Percentiles rank a stretch among this genome's conserved stretches.
Conservation (phyloP, 1,140 invertebrate species). For the Rhopalosiphum maidis region DNA sequence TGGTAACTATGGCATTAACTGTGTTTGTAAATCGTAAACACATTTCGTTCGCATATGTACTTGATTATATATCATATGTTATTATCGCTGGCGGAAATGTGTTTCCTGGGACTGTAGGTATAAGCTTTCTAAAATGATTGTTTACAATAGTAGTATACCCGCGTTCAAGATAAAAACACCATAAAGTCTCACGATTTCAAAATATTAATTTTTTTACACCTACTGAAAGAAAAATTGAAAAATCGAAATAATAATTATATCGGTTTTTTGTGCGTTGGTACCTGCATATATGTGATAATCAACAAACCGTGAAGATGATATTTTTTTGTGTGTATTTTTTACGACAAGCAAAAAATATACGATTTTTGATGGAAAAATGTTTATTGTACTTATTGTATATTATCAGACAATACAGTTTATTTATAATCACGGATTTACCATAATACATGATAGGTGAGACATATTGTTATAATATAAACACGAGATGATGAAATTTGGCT, state of each 20-base stretch:
- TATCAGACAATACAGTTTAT: not conserved
- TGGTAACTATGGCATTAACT: not conserved
- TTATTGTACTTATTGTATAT: not conserved
- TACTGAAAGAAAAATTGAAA: not conserved
- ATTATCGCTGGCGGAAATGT: constrained; percentile 9
- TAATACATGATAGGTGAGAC: not conserved
- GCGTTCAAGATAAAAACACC: not conserved
- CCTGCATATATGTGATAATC: not conserved
- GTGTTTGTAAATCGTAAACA: not conserved
- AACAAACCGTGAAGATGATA: too few relatives aligned
- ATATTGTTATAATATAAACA: not conserved
- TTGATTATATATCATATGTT: not conserved
- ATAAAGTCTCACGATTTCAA: constrained; percentile 14
- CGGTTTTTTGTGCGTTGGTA: not conserved
- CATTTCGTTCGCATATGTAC: not conserved
- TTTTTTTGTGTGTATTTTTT: not conserved
- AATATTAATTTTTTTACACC: not conserved
- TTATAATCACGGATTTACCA: not conserved
- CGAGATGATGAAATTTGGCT: not conserved
- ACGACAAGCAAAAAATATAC: not conserved
- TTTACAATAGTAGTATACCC: not conserved
- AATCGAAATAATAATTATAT: not conserved
- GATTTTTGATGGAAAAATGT: not conserved
- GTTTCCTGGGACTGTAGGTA: not conserved
- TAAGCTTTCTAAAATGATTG: constrained; percentile 18